phyloP scores from a whole-genome alignment of 1,140 invertebrate genomes.

The Drosophila prosaltans region DNA sequence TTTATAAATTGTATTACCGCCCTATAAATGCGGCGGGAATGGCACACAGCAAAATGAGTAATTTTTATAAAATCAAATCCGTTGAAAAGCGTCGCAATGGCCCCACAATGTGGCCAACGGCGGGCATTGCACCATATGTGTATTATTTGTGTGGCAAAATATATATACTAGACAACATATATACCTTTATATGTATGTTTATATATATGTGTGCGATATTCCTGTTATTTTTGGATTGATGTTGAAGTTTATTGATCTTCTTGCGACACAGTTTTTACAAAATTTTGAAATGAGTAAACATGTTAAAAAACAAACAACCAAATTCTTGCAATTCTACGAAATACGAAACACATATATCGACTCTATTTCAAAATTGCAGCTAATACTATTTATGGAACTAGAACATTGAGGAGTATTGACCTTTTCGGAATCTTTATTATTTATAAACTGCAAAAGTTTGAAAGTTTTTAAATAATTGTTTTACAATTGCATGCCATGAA shows the following conservation, averaged over 20 bases:
- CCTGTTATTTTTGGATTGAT: conserved; percentile 34
- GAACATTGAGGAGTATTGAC: too few species aligned
- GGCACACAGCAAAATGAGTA: background rate
- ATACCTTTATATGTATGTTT: background rate
- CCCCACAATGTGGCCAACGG: conserved; percentile 2
- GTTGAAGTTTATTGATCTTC: conserved; percentile 27
- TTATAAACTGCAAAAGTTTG: too few species aligned
- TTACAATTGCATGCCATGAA: too few species aligned
- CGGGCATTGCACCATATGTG: conserved; percentile 12
- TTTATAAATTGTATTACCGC: background rate
- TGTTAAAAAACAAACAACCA: background rate
- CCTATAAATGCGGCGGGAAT: conserved; percentile 1
- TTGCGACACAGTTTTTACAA: conserved; percentile 45
- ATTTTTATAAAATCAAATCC: conserved; percentile 8
- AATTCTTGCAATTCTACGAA: background rate
- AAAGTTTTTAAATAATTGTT: too few species aligned
- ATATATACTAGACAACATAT: conserved; percentile 14
- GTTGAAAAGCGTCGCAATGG: conserved; percentile 2
- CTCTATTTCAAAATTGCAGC: too few species aligned
- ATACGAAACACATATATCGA: background rate
- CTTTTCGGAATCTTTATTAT: too few species aligned
- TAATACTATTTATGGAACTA: too few species aligned
- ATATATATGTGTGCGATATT: conserved; percentile 23
- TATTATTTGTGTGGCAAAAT: conserved; percentile 3
- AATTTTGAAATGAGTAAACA: background rate